Evolutionary conservation across 2,888 invertebrate species (phyloP).

Genomic region (Philhelius pedissequus): DNA sequence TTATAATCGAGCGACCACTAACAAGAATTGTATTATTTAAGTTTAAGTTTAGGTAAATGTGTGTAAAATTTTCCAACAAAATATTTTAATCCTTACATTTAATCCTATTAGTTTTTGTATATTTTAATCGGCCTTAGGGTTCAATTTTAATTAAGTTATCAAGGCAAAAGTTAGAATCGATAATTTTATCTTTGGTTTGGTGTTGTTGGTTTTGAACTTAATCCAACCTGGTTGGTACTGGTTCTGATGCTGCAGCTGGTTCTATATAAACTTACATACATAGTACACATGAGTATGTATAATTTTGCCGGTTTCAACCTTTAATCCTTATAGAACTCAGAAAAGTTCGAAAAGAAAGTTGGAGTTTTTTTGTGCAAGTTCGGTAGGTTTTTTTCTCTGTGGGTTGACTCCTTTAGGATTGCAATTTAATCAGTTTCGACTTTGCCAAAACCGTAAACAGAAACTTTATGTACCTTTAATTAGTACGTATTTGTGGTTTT

Average conservation of each 20-base stretch:
- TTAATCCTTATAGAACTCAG: neutral
- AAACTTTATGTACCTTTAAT: constrained; percentile 38
- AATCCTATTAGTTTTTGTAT: constrained; percentile 58
- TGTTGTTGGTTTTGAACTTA: neutral
- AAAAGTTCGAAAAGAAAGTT: constrained; percentile 13
- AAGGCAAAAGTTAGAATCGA: constrained; percentile 53
- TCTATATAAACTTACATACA: no score
- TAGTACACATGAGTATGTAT: no score
- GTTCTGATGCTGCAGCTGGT: neutral
- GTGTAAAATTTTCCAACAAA: constrained; percentile 38
- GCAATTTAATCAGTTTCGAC: constrained; percentile 37
- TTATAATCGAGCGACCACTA: neutral
- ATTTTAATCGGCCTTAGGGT: constrained; percentile 62
- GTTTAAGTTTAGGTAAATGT: neutral
- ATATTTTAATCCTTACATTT: constrained; percentile 24
- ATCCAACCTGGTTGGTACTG: neutral
- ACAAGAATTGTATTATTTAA: constrained; percentile 12
- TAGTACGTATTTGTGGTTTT: constrained; percentile 9
- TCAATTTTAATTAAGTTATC: constrained; percentile 65
- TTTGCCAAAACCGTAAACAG: constrained; percentile 23
- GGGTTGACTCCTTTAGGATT: neutral
- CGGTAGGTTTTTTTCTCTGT: neutral
- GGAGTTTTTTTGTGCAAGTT: constrained; percentile 11
- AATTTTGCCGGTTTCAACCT: neutral
- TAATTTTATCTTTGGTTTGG: constrained; percentile 24